A percentile compares a stretch with the other conserved stretches of the same genome.
Evolutionary conservation across 1,140 invertebrate species (phyloP).

Genomic region (Eurytemora carolleeae): DNA sequence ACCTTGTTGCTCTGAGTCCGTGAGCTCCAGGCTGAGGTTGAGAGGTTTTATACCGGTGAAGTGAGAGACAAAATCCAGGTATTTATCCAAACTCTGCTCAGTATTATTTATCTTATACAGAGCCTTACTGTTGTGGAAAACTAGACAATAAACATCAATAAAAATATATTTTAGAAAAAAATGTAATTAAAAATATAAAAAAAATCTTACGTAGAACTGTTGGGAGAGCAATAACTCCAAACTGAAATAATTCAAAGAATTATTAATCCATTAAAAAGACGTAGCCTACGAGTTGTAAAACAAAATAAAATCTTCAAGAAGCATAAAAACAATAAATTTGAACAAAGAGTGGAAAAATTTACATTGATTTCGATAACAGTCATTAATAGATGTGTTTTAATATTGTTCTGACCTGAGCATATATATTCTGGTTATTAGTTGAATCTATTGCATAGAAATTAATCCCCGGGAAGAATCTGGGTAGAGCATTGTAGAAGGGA

Average conservation of each 20-base stretch:
- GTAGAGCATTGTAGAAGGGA: constrained; percentile 69
- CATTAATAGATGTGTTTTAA: no score
- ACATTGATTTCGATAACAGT: no score
- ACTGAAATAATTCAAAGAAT: no score
- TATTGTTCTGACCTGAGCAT: no score
- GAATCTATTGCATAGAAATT: constrained; percentile 76
- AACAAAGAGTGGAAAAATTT: no score
- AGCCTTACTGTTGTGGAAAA: not conserved
- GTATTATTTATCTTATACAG: not conserved
- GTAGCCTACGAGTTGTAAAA: no score
- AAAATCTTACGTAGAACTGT: not conserved
- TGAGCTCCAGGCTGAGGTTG: not conserved
- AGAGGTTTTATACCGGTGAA: not conserved
- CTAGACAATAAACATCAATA: not conserved
- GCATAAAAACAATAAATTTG: no score
- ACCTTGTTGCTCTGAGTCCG: no score
- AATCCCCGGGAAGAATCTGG: constrained; percentile 56
- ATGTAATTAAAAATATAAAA: no score
- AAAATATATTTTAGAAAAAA: no score
- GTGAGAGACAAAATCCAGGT: not conserved
- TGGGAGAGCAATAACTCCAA: not conserved
- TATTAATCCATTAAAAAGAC: no score
- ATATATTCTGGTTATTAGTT: not conserved
- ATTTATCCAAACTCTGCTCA: not conserved
- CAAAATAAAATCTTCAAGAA: no score